These are phyloP conservation scores for Potorous gilbertii DNA, from an alignment of 2,797 vertebrate species.

Conservation along the genomic window DNA sequence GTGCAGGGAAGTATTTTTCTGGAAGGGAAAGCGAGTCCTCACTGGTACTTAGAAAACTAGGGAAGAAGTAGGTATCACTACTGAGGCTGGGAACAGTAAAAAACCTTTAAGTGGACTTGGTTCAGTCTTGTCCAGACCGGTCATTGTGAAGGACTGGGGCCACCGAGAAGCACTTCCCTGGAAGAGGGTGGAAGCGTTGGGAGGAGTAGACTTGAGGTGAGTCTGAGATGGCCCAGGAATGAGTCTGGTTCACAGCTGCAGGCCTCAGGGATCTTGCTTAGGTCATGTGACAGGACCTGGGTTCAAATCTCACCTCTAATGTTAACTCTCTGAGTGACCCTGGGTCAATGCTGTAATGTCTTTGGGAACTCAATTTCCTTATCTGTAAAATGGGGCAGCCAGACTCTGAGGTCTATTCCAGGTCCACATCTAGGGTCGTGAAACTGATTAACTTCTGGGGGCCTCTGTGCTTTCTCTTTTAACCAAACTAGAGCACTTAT, in stretches of 20 bases:
- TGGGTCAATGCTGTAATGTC: not conserved
- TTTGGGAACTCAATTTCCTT: not conserved
- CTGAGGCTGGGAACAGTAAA: not conserved
- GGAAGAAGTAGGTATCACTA: not conserved
- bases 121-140: not conserved
- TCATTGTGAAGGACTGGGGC: not conserved
- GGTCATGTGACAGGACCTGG: not conserved
- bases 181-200: accelerated
- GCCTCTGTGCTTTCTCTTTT: not conserved
- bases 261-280: not conserved
- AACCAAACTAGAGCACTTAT: not conserved
- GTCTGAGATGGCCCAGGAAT: not conserved
- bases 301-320: slow-evolving; percentile 7
- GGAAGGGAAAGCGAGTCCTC: not conserved
- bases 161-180: not conserved
- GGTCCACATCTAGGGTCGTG: not conserved
- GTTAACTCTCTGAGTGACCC: not conserved
- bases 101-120: not conserved
- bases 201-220: not conserved
- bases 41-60: not conserved
- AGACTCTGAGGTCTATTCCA: not conserved
- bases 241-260: not conserved
- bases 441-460: not conserved
- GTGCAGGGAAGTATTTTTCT: not conserved
- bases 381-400: not conserved